Conservation (phyloP, 2,113 vertebrate species). For the Pontoporia blainvillei region DNA sequence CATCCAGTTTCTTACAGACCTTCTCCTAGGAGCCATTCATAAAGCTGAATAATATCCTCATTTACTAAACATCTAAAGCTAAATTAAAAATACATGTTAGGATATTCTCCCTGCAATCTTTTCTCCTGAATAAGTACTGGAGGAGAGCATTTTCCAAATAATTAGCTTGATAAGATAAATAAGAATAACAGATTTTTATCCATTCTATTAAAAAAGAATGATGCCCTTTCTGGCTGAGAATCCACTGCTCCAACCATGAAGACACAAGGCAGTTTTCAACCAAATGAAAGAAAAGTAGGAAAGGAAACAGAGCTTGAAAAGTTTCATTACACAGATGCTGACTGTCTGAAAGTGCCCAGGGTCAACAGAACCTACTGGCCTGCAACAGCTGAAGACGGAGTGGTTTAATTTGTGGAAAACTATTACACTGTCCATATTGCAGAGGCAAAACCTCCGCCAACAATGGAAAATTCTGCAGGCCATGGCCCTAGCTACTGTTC, state of each 20-base stretch:
- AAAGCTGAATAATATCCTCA: neutral
- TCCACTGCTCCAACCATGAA: neutral
- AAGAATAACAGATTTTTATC: neutral
- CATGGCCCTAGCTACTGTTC: neutral
- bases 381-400: conserved; percentile 27
- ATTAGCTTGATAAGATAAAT: neutral
- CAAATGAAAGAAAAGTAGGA: neutral
- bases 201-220: neutral
- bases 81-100: neutral
- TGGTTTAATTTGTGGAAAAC: conserved; percentile 64
- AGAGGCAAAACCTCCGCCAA: neutral
- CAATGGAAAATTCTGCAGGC: conserved; percentile 1
- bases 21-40: neutral
- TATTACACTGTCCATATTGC: neutral
- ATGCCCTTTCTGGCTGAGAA: neutral
- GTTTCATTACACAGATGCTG: neutral
- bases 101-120: neutral
- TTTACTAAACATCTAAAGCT: neutral
- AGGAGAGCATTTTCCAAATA: neutral
- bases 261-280: neutral
- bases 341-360: neutral
- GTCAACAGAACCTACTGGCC: conserved; percentile 15
- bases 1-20: neutral
- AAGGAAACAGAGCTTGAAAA: neutral
- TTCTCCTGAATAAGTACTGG: neutral